Evolutionary conservation across 2,888 invertebrate genomes (phyloP).

Genomic region (Penaeus monodon): DNA sequence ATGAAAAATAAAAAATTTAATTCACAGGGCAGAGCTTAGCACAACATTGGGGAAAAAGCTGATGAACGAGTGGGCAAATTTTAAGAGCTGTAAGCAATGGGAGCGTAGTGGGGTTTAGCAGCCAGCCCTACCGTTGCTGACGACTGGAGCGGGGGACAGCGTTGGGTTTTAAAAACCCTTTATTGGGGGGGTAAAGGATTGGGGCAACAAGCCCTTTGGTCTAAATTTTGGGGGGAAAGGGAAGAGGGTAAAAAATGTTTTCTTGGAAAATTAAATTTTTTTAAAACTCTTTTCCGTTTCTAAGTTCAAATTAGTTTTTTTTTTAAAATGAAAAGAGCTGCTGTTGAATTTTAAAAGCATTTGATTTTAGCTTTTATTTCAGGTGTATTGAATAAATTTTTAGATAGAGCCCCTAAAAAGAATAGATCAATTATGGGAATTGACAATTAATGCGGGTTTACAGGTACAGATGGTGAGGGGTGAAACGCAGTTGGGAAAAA

Average conservation of each 20-base stretch:
- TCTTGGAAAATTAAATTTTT: not conserved
- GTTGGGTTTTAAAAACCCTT: constrained; percentile 95
- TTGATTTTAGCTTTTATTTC: no score
- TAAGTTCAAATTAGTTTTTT: no score
- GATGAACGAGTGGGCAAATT: constrained; percentile 84
- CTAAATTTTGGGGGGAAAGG: constrained; percentile 96
- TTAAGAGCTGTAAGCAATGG: constrained; percentile 85
- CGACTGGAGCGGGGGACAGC: constrained; percentile 77
- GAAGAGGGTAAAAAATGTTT: constrained; percentile 74
- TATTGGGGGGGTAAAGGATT: constrained; percentile 90
- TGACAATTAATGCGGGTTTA: no score
- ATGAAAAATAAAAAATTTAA: no score
- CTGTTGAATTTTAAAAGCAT: no score
- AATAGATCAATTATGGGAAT: no score
- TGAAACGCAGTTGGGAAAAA: no score
- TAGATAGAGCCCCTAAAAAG: no score
- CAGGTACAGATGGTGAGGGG: no score
- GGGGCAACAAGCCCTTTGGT: constrained; percentile 91
- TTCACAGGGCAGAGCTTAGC: constrained; percentile 81
- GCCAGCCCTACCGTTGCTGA: constrained; percentile 81
- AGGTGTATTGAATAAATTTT: no score
- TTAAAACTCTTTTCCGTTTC: not conserved
- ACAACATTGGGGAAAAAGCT: constrained; percentile 89
- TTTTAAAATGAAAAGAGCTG: no score
- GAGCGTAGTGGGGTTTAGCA: constrained; percentile 86